phyloP scores from a whole-genome alignment of 2,113 vertebrate species.

The Psittacara wagleri region DNA sequence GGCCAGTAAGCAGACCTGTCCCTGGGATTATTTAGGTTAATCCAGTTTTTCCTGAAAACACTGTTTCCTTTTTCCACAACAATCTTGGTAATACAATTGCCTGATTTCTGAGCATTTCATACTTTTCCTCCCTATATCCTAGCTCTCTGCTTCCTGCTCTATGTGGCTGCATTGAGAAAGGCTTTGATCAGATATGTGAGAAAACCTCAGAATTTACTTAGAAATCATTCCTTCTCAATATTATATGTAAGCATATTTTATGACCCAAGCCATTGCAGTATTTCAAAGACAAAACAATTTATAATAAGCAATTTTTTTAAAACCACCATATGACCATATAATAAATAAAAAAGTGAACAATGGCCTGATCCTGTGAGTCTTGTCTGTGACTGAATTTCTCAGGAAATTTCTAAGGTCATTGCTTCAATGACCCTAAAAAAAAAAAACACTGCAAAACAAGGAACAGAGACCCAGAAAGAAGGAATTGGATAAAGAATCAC shows the following conservation, averaged over 20 bases:
- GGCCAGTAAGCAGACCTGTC: constrained; percentile 51
- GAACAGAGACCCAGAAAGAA: not conserved
- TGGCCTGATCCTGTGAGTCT: not conserved
- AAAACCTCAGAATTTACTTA: not conserved
- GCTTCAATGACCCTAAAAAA: not conserved
- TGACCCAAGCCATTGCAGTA: not conserved
- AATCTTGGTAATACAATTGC: not conserved
- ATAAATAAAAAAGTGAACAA: not conserved
- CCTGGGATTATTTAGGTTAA: constrained; percentile 36
- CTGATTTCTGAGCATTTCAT: not conserved
- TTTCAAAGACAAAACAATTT: not conserved
- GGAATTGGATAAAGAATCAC: not conserved
- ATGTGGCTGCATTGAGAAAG: not conserved
- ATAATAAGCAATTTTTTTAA: not conserved
- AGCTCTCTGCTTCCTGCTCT: not conserved
- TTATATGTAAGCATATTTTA: not conserved
- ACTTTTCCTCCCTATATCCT: not conserved
- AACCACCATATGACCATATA: not conserved
- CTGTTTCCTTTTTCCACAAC: not conserved
- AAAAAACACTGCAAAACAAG: not conserved
- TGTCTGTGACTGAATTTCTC: not conserved
- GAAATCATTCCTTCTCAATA: not conserved
- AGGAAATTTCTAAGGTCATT: not conserved
- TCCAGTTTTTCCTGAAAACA: not conserved
- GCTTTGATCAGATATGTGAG: not conserved